phyloP scores from a whole-genome alignment of 2,797 vertebrate species.

The Periophthalmus magnuspinnatus region DNA sequence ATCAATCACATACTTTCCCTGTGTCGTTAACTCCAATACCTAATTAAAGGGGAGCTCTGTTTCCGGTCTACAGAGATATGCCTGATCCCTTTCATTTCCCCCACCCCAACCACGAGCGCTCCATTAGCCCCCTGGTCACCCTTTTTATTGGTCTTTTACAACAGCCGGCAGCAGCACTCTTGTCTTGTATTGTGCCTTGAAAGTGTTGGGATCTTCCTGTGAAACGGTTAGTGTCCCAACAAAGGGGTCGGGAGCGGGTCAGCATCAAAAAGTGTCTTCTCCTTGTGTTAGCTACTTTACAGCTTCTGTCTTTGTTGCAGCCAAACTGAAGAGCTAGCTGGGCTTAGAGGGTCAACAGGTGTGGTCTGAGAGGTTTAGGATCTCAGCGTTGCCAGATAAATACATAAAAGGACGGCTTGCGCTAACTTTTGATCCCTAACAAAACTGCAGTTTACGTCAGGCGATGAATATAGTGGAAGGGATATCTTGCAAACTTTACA shows the following conservation, averaged over 20 bases:
- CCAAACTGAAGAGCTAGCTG: constrained; percentile 56
- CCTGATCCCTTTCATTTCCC: constrained; percentile 70
- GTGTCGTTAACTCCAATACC: constrained; percentile 24
- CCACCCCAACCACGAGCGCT: constrained; percentile 60
- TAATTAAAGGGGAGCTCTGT: constrained; percentile 55
- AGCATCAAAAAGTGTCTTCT: constrained; percentile 69
- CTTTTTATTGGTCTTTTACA: constrained; percentile 70
- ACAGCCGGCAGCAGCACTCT: constrained; percentile 58
- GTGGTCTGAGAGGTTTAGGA: constrained; percentile 52
- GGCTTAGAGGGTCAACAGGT: constrained; percentile 69
- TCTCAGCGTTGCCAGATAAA: constrained; percentile 29
- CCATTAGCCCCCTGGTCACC: constrained; percentile 77
- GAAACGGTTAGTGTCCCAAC: constrained; percentile 72
- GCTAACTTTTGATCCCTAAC: constrained; percentile 5
- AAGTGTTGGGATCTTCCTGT: constrained; percentile 73
- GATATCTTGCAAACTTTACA: neutral
- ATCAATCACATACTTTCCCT: constrained; percentile 37
- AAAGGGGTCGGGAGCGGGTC: constrained; percentile 75
- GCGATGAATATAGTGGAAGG: neutral
- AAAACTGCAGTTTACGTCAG: neutral
- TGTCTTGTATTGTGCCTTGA: constrained; percentile 68
- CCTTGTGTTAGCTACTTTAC: constrained; percentile 60
- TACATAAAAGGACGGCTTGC: constrained; percentile 6
- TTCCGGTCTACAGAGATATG: constrained; percentile 46
- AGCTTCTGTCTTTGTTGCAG: constrained; percentile 62